Percentiles rank a stretch among this genome's conserved stretches.
Evolutionary conservation across 2,888 invertebrate genomes (phyloP).

Genomic region (Drosophila sordidula): DNA sequence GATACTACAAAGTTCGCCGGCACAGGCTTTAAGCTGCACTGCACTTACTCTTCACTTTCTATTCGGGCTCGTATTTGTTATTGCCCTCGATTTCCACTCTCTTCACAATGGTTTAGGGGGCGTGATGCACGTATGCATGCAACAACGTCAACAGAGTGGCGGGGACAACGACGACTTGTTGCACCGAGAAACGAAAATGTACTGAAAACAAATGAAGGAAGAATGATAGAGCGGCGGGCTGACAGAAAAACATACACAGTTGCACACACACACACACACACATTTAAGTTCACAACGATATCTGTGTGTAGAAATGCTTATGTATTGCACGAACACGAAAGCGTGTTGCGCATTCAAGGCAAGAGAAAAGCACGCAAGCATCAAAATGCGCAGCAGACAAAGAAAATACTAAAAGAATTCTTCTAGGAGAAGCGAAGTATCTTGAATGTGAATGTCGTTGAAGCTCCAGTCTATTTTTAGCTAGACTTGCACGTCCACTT

Average conservation of each 20-base stretch:
- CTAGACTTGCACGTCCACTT: conserved; percentile 4
- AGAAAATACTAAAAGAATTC: conserved; percentile 54
- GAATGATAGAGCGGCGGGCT: conserved; percentile 54
- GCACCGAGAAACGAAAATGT: conserved; percentile 64
- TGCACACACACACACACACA: conserved; percentile 4
- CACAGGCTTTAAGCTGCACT: conserved; percentile 18
- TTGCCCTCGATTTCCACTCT: conserved; percentile 36
- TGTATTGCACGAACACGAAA: conserved; percentile 19
- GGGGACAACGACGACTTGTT: conserved; percentile 71
- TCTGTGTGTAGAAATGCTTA: conserved; percentile 2
- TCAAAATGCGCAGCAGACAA: conserved; percentile 28
- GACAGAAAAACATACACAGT: conserved; percentile 22
- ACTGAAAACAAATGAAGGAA: conserved; percentile 73
- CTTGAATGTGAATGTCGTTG: not conserved
- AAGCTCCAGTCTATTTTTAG: conserved; percentile 23
- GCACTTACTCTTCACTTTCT: conserved; percentile 74
- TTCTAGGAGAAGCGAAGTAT: conserved; percentile 43
- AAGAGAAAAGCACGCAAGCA: conserved; percentile 15
- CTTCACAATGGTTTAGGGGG: conserved; percentile 28
- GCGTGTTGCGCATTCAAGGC: conserved; percentile 35
- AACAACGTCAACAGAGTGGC: conserved; percentile 20
- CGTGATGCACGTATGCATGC: conserved; percentile 23
- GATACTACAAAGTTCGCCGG: conserved; percentile 27
- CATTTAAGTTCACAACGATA: not conserved
- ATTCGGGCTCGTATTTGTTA: conserved; percentile 31